phyloP scores from a whole-genome alignment of 2,888 invertebrate species.

The Hydraecia micacea region DNA sequence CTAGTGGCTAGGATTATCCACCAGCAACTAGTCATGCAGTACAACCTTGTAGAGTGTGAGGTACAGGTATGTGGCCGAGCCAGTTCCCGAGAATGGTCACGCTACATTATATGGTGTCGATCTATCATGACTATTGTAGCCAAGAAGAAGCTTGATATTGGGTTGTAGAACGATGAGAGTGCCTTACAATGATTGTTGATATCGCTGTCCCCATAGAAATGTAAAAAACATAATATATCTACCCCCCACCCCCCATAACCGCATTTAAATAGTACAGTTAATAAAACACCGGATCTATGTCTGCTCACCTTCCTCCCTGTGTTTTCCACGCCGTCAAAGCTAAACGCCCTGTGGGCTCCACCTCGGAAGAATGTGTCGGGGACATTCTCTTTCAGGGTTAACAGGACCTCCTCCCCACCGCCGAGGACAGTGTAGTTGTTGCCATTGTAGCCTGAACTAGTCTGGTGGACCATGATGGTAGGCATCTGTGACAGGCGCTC shows the following conservation, averaged over 20 bases:
- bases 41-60: too few relatives aligned
- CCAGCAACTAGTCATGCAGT: too few relatives aligned
- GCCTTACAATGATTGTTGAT: not conserved
- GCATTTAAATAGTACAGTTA: not conserved
- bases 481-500: constrained; percentile 19
- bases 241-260: too few relatives aligned
- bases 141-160: too few relatives aligned
- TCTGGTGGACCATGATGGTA: constrained; percentile 21
- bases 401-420: constrained; percentile 12
- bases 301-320: constrained; percentile 25
- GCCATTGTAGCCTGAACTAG: constrained; percentile 19
- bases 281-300: not conserved
- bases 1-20: too few relatives aligned
- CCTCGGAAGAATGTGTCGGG: constrained; percentile 6
- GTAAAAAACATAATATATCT: too few relatives aligned
- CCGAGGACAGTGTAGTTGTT: constrained; percentile 29
- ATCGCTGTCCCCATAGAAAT: too few relatives aligned
- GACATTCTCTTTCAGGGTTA: constrained; percentile 31
- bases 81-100: too few relatives aligned
- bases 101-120: not conserved
- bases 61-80: too few relatives aligned
- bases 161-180: too few relatives aligned
- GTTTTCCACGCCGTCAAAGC: constrained; percentile 36
- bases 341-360: constrained; percentile 17
- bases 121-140: not conserved